Evolutionary conservation across 2,797 vertebrate genomes (phyloP).

Genomic region (Chlorospingus flavigularis): DNA sequence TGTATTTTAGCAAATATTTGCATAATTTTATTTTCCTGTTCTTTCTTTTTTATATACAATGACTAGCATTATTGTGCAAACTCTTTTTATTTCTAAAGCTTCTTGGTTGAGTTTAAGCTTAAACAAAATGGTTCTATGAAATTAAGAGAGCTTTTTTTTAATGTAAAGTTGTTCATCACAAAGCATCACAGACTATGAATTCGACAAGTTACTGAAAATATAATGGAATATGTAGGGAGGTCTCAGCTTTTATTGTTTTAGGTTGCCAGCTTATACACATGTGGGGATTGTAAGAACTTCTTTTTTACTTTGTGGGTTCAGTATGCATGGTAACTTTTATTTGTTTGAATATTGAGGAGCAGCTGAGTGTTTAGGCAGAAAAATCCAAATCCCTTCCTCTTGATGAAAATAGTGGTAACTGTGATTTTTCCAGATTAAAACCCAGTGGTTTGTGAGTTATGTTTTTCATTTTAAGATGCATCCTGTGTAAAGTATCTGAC

Average conservation of each 20-base stretch:
- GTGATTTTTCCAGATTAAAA: constrained; percentile 31
- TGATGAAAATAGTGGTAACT: not conserved
- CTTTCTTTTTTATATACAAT: not conserved
- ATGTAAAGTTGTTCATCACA: not conserved
- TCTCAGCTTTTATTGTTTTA: not conserved
- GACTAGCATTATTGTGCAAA: not conserved
- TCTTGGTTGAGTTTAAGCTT: not conserved
- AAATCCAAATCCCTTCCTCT: not conserved
- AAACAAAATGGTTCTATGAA: not conserved
- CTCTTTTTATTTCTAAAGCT: not conserved
- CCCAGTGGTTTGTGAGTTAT: not conserved
- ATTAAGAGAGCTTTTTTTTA: not conserved
- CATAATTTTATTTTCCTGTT: not conserved
- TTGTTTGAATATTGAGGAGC: constrained; percentile 17
- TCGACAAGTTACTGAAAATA: constrained; percentile 12
- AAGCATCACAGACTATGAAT: not conserved
- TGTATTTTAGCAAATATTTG: not conserved
- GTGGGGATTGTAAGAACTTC: not conserved
- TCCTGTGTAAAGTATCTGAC: constrained; percentile 42
- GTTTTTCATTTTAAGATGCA: constrained; percentile 49
- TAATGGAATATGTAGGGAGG: not conserved
- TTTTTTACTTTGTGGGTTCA: not conserved
- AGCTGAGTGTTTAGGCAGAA: not conserved
- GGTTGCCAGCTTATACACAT: not conserved
- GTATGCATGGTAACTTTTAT: not conserved